Evolutionary conservation across 1,140 invertebrate genomes (phyloP).

Genomic region (Rhizoglyphus robini): DNA sequence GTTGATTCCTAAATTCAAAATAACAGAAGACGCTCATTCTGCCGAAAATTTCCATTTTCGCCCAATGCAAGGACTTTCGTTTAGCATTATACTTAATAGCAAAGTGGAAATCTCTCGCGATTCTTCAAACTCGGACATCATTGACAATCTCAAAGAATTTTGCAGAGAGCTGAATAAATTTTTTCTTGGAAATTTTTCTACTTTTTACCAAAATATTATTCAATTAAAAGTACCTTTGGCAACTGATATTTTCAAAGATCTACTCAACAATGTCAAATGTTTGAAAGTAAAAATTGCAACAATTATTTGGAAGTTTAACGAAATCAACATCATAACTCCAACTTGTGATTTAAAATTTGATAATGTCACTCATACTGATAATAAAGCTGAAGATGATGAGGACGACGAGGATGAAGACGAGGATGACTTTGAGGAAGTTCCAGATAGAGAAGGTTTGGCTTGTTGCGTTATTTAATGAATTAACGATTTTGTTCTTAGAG

Average conservation of each 20-base stretch:
- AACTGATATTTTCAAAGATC: conserved; percentile 22
- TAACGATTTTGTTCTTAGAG: conserved; percentile 24
- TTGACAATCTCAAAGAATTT: conserved; percentile 29
- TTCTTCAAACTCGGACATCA: conserved; percentile 22
- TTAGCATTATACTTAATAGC: conserved; percentile 13
- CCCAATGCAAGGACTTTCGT: conserved; percentile 7
- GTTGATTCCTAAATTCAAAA: conserved; percentile 30
- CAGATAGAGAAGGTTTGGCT: conserved; percentile 37
- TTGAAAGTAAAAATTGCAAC: conserved; percentile 13
- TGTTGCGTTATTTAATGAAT: conserved; percentile 20
- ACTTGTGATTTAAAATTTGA: not conserved
- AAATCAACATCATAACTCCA: conserved; percentile 26
- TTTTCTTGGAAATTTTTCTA: too few species aligned
- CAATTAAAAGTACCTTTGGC: too few species aligned
- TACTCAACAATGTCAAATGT: conserved; percentile 28
- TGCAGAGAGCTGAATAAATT: conserved; percentile 25
- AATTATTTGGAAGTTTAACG: conserved; percentile 14
- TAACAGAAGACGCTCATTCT: conserved; percentile 21
- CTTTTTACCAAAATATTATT: too few species aligned
- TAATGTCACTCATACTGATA: not conserved
- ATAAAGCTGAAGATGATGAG: not conserved
- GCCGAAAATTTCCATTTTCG: not conserved
- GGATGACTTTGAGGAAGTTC: conserved; percentile 34
- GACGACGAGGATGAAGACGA: conserved; percentile 25
- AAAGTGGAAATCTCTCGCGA: conserved; percentile 8